Conservation (phyloP, 2,888 invertebrate species). For the Rhingia campestris region DNA sequence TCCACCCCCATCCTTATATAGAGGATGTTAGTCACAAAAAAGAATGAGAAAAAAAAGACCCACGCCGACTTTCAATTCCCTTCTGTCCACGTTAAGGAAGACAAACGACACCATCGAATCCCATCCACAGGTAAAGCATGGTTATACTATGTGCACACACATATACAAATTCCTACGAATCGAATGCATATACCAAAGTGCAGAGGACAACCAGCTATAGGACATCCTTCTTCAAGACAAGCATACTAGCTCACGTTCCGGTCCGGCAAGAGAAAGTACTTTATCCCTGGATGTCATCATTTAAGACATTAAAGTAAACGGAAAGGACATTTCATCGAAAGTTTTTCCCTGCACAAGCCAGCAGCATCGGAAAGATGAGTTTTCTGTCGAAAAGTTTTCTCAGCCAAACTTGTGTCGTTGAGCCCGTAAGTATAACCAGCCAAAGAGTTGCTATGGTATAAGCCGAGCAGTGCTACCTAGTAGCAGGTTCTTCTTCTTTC, state of each 20-base stretch:
- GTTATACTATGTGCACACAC: neutral
- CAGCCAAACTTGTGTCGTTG: conserved; percentile 59
- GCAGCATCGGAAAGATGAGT: conserved; percentile 39
- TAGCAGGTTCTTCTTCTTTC: conserved; percentile 9
- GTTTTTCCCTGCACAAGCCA: conserved; percentile 37
- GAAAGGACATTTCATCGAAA: conserved; percentile 58
- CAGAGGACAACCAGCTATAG: conserved; percentile 2
- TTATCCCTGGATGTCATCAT: conserved; percentile 65
- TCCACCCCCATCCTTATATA: neutral
- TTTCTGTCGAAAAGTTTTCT: conserved; percentile 59
- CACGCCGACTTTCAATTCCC: conserved; percentile 37
- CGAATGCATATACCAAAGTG: conserved; percentile 13
- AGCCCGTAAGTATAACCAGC: neutral
- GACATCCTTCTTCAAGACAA: conserved; percentile 2
- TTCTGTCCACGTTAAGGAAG: conserved; percentile 57
- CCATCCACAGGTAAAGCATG: conserved; percentile 41
- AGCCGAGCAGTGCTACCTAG: neutral
- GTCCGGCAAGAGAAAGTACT: conserved; percentile 38
- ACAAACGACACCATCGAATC: conserved; percentile 60
- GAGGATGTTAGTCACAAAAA: neutral
- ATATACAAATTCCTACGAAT: conserved; percentile 31
- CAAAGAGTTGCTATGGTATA: neutral
- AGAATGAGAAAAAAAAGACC: neutral
- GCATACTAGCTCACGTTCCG: conserved; percentile 13
- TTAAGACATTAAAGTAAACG: conserved; percentile 65